Base-by-base conservation (phyloP, 2,113 vertebrate genomes). In the Phrynosoma blainvillii region DNA sequence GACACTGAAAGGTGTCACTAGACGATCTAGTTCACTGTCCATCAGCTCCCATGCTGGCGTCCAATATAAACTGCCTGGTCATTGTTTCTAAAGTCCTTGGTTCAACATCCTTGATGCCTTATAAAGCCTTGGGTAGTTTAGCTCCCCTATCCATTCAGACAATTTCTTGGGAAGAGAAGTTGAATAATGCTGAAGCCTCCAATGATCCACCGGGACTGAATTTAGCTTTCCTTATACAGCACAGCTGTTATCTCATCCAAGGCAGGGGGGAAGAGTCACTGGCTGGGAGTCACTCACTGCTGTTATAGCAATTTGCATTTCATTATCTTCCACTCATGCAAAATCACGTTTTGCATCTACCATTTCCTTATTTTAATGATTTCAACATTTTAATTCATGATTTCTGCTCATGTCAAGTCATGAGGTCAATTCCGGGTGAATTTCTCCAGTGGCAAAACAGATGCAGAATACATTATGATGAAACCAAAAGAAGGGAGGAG, bases 301-400 rank as follows among this genome's bases (percentile, higher is more conserved):
- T 70, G 92, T 90, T 71, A 56, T 1, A 12, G 36, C 62, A 89
- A 90, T 90, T 87, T 85, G n/a, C 84, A 62, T 84, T 66, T 75
- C 71, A 30, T 90, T 87, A 89, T 82, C 85, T 87, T 23, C 10
- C 30, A 91, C 78, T 47, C 65, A 12, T 0, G n/a, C 23, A 84
- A 32, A 87, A 89, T n/a, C 66, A 71, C 75, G 83, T 87, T 85
- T 87, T 75, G 80, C 56, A 85, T 80, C 87, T 83, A 86, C 76
- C 30, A 91, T 86, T 82, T 75, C 70, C n/a, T 76, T 89, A 36
- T 83, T 74, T 74, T 86, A 65, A 90, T 54, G 40, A 86, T 84
- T 90, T 89, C 6, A 84, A 71, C 59, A 56, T 52, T 79, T 89
- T 86, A 95, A 93, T 90, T 85, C 86, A 79, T 65, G 52, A 90